Base-by-base conservation (phyloP, 92 coral and sea anemone genomes). In the Diadumene lineata region DNA sequence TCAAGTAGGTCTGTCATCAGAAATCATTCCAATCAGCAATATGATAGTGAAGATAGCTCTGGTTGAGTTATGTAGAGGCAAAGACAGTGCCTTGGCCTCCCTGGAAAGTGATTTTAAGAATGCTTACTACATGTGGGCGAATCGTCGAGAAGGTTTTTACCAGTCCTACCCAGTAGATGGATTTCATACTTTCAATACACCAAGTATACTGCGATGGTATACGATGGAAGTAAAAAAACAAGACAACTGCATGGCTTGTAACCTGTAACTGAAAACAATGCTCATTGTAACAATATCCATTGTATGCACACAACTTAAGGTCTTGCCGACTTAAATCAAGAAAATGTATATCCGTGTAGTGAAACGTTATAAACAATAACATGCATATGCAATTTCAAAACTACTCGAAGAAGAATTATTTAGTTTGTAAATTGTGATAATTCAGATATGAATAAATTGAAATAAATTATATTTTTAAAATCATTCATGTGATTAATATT, bases 1-100 rank as follows among this genome's bases (percentile, higher is more conserved):
- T 51, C 96, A 93, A 77, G 98, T 93, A 46, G 98, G 98, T 19
- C 85, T 93, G 51, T 93, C 98, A 19, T 93, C 98, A 19, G 98
- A 93, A 57, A 93, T 93, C 82, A 82, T 84, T 9, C 98, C 98
- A 31, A 75, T 93, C 51, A 84, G 90, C 28, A 92, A 78, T 69
- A 89, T 92, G 94, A 66, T 89, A 53, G 98, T 92, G 19, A 92
- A 92, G 79, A 63, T 93, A 1, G 96, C 98, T 29, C 78, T 93
- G 57, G 96, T 93, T 9, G 98, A 93, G 79, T 76, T 93, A 71
- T 90, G 93, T 70, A 91, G 86, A 28, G 98, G 98, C 1, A 69
- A 90, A 43, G 93, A 93, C 56, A 93, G 96, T 72, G 96, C 92
- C 17, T 78, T 93, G 77, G 82, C 92, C 44, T 78, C 91, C 15